Evolutionary conservation across 2,797 vertebrate genomes (phyloP), one percentile per base, ranked within the genome.

Genomic region (Hemibagrus guttatus): DNA sequence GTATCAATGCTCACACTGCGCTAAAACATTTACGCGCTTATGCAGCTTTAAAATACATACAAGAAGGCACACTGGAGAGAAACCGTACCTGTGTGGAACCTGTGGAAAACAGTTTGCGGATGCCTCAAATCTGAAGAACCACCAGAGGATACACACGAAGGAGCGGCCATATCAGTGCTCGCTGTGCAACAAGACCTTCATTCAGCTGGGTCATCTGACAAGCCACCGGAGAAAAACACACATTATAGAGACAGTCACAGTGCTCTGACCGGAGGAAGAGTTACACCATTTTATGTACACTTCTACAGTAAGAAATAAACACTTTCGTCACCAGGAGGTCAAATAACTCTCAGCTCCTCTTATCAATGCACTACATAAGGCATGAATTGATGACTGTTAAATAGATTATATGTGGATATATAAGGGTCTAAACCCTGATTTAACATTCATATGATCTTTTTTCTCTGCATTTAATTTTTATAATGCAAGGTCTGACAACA

Each of bases 161-260:
- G 85, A 89, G 46, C 84, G 85, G 21, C 90, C 88, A 23, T 89
- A 88, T 9, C 83, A 23, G 35, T 90, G 88, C 75, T 71, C 84
- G 0, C 21, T 28, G 42, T 88, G 88, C 19, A 58, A 87, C 0
- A 95, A 94, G 84, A 91, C 91, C 0, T 90, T 95, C 79, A 91
- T 94, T 14, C 93, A 94, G 79, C 89, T 94, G 35, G 94, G 94
- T 84, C 94, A 95, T 89, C 93, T 95, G 26, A 95, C 93, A 58
- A 94, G 92, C 17, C 95, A 95, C 91, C 92, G 93, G 90, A 89
- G 93, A 84, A 93, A 81, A 93, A 26, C 93, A 93, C 92, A 94
- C 93, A 0, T 94, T 92, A 0, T 92, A 94, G 90, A 95, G 93
- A 42, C 93, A 91, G 0, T 95, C 92, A 56, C 80, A 86, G 85